Percentiles rank a stretch among this genome's conserved stretches.
phyloP scores from a whole-genome alignment of 2,888 invertebrate species.

The Ecdyonurus torrentis region DNA sequence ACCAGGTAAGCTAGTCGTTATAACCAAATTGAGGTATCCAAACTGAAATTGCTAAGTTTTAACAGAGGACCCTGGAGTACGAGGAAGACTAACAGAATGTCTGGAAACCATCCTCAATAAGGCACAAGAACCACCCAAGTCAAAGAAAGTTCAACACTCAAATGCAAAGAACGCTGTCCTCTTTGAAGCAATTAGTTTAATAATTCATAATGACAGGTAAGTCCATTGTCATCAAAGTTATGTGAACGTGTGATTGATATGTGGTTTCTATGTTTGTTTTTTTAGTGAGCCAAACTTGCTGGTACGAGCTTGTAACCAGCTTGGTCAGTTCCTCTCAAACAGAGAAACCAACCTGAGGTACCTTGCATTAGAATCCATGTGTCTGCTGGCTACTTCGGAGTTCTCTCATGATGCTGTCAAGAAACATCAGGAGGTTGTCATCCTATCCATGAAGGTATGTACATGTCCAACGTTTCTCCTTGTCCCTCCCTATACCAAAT shows the following conservation, averaged over 20 bases:
- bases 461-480: no score
- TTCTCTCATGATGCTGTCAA: conserved; percentile 99
- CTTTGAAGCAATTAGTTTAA: conserved; percentile 98
- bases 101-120: conserved; percentile 96
- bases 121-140: conserved; percentile 98
- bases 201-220: conserved; percentile 90
- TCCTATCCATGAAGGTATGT: conserved; percentile 79
- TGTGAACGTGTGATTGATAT: neutral
- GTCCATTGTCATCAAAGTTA: neutral
- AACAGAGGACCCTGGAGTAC: conserved; percentile 88
- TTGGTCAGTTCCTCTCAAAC: conserved; percentile 94
- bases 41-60: conserved; percentile 11
- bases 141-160: conserved; percentile 99
- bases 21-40: neutral
- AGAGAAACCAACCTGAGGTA: conserved; percentile 97
- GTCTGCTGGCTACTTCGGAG: conserved; percentile 95
- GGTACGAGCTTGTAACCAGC: conserved; percentile 95
- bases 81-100: conserved; percentile 92
- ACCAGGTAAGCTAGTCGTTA: conserved; percentile 39
- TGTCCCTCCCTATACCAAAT: no score
- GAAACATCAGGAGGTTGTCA: conserved; percentile 98
- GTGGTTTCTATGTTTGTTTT: no score
- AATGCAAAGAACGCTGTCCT: conserved; percentile 99
- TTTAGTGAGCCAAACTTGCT: conserved; percentile 82
- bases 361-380: conserved; percentile 97